These are phyloP conservation scores for Bimastos eiseni DNA, from an alignment of 2,888 invertebrate genomes.

Conservation along the genomic window DNA sequence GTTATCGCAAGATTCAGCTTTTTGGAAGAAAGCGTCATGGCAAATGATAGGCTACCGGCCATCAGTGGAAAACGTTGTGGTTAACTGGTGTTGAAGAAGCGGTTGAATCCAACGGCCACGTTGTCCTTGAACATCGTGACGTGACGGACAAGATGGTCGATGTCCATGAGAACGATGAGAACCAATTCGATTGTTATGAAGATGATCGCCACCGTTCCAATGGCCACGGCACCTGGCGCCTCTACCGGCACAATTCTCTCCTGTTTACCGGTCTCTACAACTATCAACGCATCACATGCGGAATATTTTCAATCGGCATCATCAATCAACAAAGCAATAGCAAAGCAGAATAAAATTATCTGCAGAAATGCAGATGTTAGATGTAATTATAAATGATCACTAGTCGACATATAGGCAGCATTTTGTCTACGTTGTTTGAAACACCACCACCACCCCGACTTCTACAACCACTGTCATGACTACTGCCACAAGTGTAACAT, in stretches of 20 bases:
- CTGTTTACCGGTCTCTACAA: not conserved
- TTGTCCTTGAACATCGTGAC: conserved; percentile 28
- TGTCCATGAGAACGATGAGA: conserved; percentile 30
- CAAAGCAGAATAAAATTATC: too few species aligned
- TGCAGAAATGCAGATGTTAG: too few species aligned
- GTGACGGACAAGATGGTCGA: conserved; percentile 27
- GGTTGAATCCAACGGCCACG: conserved; percentile 8
- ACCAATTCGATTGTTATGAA: conserved; percentile 26
- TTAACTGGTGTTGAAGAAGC: not conserved
- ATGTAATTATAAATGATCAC: too few species aligned
- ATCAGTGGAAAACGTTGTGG: not conserved
- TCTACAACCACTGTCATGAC: too few species aligned
- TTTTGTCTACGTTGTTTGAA: too few species aligned
- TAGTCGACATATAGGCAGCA: too few species aligned
- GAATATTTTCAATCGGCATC: not conserved
- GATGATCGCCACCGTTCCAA: conserved; percentile 31
- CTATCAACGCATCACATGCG: not conserved
- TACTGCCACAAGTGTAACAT: too few species aligned
- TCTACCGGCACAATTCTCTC: conserved; percentile 24
- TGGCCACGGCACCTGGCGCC: conserved; percentile 28
- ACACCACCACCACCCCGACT: too few species aligned
- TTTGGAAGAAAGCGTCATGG: too few species aligned
- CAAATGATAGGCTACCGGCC: not conserved
- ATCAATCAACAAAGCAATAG: not conserved
- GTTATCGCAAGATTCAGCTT: too few species aligned